A percentile compares a stretch with the other conserved stretches of the same genome.
phyloP scores from a whole-genome alignment of 2,888 invertebrate species.

The Volucella zonaria region DNA sequence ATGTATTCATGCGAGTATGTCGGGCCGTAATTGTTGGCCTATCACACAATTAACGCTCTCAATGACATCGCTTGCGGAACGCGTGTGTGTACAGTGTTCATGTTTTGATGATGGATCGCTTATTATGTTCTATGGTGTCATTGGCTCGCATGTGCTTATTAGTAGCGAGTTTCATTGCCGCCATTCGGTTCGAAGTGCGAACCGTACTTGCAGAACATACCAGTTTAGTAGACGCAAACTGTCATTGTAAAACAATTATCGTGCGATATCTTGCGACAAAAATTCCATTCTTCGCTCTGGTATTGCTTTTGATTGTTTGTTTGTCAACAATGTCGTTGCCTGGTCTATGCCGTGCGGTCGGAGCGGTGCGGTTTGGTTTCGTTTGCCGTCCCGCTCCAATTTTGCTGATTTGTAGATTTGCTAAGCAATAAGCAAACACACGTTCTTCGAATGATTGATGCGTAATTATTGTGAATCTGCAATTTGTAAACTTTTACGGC shows the following conservation, averaged over 20 bases:
- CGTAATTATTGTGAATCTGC: slow-evolving; percentile 24
- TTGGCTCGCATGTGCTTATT: slow-evolving; percentile 8
- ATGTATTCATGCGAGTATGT: background rate
- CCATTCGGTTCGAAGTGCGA: background rate
- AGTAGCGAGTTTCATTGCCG: slow-evolving; percentile 1
- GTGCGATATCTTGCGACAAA: slow-evolving; percentile 61
- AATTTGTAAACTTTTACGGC: background rate
- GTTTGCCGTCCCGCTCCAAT: background rate
- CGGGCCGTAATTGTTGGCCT: slow-evolving; percentile 13
- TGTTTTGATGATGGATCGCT: slow-evolving; percentile 1
- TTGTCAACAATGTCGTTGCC: slow-evolving; percentile 47
- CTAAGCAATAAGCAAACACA: slow-evolving; percentile 44
- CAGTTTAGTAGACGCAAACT: slow-evolving; percentile 4
- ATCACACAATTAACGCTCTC: slow-evolving; percentile 8
- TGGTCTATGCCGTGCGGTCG: slow-evolving; percentile 6
- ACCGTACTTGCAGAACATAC: background rate
- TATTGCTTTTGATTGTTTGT: slow-evolving; percentile 55
- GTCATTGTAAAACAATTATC: slow-evolving; percentile 61
- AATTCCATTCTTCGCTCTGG: slow-evolving; percentile 51
- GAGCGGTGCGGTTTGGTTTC: slow-evolving; percentile 7
- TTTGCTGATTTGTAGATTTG: slow-evolving; percentile 30
- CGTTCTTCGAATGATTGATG: slow-evolving; percentile 37
- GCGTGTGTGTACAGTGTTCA: background rate
- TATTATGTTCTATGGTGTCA: slow-evolving; percentile 18
- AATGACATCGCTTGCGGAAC: background rate